Conservation (phyloP, 2,888 invertebrate genomes). For the Epinotia nisella region DNA sequence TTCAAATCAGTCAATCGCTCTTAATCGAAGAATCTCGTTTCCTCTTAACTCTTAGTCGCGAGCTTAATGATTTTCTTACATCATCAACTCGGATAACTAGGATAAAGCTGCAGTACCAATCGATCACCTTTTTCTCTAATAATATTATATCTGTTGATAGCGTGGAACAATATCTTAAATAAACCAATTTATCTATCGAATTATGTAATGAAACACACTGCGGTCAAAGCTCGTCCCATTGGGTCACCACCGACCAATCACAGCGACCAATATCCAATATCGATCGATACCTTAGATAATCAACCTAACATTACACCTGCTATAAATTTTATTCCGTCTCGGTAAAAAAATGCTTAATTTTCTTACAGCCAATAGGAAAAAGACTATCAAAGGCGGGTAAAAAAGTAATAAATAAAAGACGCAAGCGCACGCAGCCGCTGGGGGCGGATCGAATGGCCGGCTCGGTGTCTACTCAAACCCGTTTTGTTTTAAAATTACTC, state of each 20-base stretch:
- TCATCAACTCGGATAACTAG: too few relatives aligned
- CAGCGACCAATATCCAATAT: constrained; percentile 61
- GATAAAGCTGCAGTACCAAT: too few relatives aligned
- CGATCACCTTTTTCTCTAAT: neutral
- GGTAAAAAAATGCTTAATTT: constrained; percentile 73
- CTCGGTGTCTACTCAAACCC: constrained; percentile 65
- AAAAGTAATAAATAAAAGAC: constrained; percentile 66
- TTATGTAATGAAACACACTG: neutral
- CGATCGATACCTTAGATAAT: constrained; percentile 65
- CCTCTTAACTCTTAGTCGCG: too few relatives aligned
- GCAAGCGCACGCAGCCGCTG: constrained; percentile 64
- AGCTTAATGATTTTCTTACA: too few relatives aligned
- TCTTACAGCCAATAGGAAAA: constrained; percentile 80
- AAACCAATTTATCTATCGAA: neutral
- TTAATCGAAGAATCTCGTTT: too few relatives aligned
- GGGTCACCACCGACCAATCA: constrained; percentile 62
- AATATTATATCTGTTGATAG: neutral
- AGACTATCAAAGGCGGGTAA: constrained; percentile 71
- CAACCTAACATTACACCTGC: constrained; percentile 67
- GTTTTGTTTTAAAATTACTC: constrained; percentile 66
- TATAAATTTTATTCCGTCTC: constrained; percentile 78
- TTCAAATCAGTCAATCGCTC: too few relatives aligned
- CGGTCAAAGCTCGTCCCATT: constrained; percentile 54
- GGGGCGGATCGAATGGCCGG: constrained; percentile 74
- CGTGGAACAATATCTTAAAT: neutral